Conservation (phyloP, 1,140 invertebrate species). For the Bombus balteatus region DNA sequence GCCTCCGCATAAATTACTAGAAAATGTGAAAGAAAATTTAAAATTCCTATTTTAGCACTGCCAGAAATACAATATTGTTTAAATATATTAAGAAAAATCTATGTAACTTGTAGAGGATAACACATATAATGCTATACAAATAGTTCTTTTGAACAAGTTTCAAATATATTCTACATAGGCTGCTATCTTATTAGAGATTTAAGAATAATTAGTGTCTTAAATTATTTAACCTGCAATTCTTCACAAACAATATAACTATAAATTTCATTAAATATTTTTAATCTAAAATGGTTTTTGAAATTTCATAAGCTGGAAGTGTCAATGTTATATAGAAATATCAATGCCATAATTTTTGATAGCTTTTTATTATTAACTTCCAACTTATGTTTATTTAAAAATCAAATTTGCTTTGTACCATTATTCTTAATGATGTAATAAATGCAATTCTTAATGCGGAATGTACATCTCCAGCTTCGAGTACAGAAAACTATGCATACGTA, state of each 20-base stretch:
- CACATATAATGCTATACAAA: slow-evolving; percentile 23
- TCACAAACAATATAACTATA: slow-evolving; percentile 21
- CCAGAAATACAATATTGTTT: slow-evolving; percentile 13
- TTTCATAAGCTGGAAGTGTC: slow-evolving; percentile 43
- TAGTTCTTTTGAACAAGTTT: slow-evolving; percentile 23
- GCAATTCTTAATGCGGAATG: slow-evolving; percentile 71
- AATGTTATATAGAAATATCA: slow-evolving; percentile 1
- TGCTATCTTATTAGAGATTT: slow-evolving; percentile 17
- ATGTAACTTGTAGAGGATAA: slow-evolving; percentile 30
- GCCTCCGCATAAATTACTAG: slow-evolving; percentile 56
- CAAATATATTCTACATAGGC: slow-evolving; percentile 34
- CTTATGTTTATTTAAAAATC: neutral
- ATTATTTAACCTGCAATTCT: slow-evolving; percentile 19
- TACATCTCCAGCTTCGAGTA: slow-evolving; percentile 62
- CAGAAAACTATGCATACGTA: slow-evolving; percentile 41
- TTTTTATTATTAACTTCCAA: neutral
- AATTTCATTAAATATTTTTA: slow-evolving; percentile 14
- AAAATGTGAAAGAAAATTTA: slow-evolving; percentile 46
- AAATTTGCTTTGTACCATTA: slow-evolving; percentile 20
- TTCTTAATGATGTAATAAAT: slow-evolving; percentile 58
- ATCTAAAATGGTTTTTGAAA: slow-evolving; percentile 10
- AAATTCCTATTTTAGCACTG: slow-evolving; percentile 26
- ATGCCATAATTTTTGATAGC: slow-evolving; percentile 15
- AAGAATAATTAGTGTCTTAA: slow-evolving; percentile 20
- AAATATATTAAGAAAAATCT: slow-evolving; percentile 25